phyloP scores from a whole-genome alignment of 2,113 vertebrate genomes.

The Pristiophorus japonicus region DNA sequence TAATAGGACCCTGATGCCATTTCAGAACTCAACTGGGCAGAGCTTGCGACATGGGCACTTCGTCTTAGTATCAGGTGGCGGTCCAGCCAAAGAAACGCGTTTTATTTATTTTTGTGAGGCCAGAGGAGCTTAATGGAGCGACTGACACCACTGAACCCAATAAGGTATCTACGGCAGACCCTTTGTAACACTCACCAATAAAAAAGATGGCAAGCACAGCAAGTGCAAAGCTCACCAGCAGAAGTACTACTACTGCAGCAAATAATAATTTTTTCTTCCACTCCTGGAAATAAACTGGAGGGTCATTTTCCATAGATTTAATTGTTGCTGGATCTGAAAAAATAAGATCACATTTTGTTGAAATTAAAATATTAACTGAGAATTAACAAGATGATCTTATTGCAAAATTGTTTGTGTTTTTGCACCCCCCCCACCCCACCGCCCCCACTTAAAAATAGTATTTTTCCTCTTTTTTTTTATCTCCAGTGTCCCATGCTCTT shows the following conservation, averaged over 20 bases:
- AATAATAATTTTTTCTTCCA: not conserved
- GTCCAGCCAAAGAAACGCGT: not conserved
- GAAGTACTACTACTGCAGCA: not conserved
- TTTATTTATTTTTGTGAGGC: not conserved
- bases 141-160: not conserved
- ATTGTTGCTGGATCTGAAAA: not conserved
- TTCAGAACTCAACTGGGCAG: not conserved
- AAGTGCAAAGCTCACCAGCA: slow-evolving; percentile 26
- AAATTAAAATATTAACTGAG: not conserved
- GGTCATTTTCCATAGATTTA: not conserved
- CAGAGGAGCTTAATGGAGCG: not conserved
- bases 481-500: not conserved
- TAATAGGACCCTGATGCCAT: not conserved
- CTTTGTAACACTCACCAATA: slow-evolving; percentile 9
- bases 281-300: too few species aligned
- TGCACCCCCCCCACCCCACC: too few species aligned
- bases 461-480: not conserved
- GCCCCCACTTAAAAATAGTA: not conserved
- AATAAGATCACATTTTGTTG: not conserved
- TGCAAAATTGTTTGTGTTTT: not conserved
- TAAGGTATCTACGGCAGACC: not conserved
- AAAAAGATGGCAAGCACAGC: not conserved
- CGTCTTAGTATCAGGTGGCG: not conserved
- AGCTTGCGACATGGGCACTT: not conserved
- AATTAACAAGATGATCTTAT: not conserved